Evolutionary conservation across 2,797 vertebrate species (phyloP).

Genomic region (Pseudomugil tenellus): DNA sequence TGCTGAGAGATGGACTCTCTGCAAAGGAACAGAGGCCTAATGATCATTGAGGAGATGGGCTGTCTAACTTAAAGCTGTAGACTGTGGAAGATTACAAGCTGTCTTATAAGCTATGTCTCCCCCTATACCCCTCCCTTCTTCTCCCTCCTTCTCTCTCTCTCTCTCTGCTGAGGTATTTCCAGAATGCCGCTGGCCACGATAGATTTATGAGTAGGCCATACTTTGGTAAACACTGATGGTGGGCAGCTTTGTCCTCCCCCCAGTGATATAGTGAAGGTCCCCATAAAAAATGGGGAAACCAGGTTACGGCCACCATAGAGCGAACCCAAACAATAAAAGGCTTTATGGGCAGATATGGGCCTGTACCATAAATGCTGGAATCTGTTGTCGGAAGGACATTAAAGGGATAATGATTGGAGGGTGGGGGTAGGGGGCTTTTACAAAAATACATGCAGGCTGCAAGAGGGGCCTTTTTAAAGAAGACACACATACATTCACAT

Average conservation of each 20-base stretch:
- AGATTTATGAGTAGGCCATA: constrained; percentile 77
- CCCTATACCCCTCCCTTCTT: constrained; percentile 5
- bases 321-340: constrained; percentile 75
- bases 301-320: constrained; percentile 78
- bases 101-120: constrained; percentile 57
- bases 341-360: constrained; percentile 81
- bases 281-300: constrained; percentile 81
- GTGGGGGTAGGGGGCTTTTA: constrained; percentile 64
- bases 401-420: constrained; percentile 76
- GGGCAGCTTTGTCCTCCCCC: constrained; percentile 74
- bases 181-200: constrained; percentile 78
- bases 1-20: constrained; percentile 70
- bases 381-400: constrained; percentile 79
- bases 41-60: constrained; percentile 70
- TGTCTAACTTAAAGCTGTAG: constrained; percentile 68
- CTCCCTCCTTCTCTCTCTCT: constrained; percentile 47
- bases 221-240: constrained; percentile 80
- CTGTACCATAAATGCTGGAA: constrained; percentile 82
- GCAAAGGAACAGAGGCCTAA: constrained; percentile 69
- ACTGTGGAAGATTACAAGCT: constrained; percentile 62
- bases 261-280: constrained; percentile 77
- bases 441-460: constrained; percentile 66
- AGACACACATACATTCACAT: constrained; percentile 17
- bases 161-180: constrained; percentile 74
- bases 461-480: constrained; percentile 45